Percentiles rank a stretch among this genome's conserved stretches.
Evolutionary conservation across 2,888 invertebrate genomes (phyloP).

Genomic region (Scaptomyza cyrtandrae): DNA sequence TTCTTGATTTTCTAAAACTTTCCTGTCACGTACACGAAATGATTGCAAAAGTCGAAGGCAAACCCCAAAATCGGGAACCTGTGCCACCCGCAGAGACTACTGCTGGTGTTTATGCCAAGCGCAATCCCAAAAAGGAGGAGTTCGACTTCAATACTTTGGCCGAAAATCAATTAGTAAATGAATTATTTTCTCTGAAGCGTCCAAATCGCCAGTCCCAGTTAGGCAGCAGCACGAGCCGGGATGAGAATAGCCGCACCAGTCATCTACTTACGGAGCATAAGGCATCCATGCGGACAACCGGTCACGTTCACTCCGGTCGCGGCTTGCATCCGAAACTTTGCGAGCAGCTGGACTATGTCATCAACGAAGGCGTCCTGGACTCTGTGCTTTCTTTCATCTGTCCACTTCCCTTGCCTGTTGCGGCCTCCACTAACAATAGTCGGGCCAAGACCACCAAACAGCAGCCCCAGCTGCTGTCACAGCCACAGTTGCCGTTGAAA

Average conservation of each 20-base stretch:
- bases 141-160: conserved; percentile 81
- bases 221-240: conserved; percentile 22
- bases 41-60: conserved; percentile 74
- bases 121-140: conserved; percentile 65
- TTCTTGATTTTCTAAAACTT: conserved; percentile 84
- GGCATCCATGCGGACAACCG: conserved; percentile 29
- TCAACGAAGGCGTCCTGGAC: conserved; percentile 93
- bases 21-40: conserved; percentile 84
- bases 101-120: conserved; percentile 34
- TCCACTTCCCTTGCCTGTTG: conserved; percentile 76
- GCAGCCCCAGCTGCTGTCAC: conserved; percentile 22
- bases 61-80: conserved; percentile 58
- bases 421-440: conserved; percentile 29
- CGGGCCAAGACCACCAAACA: conserved; percentile 37
- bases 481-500: conserved; percentile 23
- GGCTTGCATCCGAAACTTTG: conserved; percentile 80
- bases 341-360: conserved; percentile 86
- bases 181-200: conserved; percentile 65
- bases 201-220: conserved; percentile 14
- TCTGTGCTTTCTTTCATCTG: conserved; percentile 91
- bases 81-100: conserved; percentile 57
- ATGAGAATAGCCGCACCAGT: conserved; percentile 33
- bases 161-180: conserved; percentile 82
- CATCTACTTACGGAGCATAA: conserved; percentile 37
- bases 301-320: conserved; percentile 41